Percentiles rank a stretch among this genome's conserved stretches.
Conservation (phyloP, 2,113 vertebrate genomes). For the Centropristis striata region DNA sequence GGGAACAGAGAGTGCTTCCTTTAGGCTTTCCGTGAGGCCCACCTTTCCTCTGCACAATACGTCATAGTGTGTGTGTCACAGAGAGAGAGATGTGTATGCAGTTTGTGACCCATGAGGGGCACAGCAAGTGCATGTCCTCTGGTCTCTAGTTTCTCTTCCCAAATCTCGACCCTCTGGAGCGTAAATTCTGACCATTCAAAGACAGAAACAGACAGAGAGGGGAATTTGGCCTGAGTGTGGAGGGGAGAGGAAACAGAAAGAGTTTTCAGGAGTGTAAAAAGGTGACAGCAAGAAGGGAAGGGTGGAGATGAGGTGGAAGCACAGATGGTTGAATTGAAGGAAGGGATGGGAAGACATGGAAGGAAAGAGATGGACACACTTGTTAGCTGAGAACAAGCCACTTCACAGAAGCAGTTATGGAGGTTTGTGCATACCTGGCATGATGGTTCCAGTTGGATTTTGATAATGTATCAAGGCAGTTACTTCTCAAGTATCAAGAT, state of each 20-base stretch:
- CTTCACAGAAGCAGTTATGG: not conserved
- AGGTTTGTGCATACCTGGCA: not conserved
- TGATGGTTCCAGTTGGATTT: not conserved
- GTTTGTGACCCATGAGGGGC: conserved; percentile 14
- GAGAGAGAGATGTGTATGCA: not conserved
- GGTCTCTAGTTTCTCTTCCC: conserved; percentile 22
- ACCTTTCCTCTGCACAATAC: conserved; percentile 71
- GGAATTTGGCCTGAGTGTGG: not conserved
- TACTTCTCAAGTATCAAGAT: too few species aligned
- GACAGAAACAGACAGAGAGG: not conserved
- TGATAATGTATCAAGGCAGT: too few species aligned
- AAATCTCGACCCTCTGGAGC: conserved; percentile 35
- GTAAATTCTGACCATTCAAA: conserved; percentile 38
- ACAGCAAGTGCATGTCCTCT: not conserved
- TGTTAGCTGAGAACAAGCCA: conserved; percentile 26
- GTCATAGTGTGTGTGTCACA: conserved; percentile 14
- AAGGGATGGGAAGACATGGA: conserved; percentile 50
- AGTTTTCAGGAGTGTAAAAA: conserved; percentile 18
- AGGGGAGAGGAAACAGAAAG: conserved; percentile 8
- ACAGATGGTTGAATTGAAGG: conserved; percentile 57
- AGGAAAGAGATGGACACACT: conserved; percentile 64
- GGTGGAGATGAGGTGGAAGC: conserved; percentile 17
- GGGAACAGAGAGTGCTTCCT: conserved; percentile 79
- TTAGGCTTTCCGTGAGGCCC: conserved; percentile 67
- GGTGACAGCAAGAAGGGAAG: conserved; percentile 15